Base-by-base conservation (phyloP, 1,140 invertebrate species). In the Pomphorhynchus laevis region DNA sequence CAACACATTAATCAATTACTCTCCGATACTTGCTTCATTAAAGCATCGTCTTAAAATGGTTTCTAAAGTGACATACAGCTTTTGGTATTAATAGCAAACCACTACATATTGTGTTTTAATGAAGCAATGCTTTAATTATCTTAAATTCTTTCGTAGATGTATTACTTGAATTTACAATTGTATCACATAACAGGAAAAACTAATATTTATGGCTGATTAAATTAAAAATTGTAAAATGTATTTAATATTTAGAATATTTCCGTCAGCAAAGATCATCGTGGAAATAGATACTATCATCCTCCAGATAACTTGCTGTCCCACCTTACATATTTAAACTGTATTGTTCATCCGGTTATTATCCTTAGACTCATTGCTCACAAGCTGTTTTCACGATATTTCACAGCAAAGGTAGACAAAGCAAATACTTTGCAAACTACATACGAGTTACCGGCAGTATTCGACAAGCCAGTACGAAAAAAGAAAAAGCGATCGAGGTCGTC, bases 311-410 rank as follows among this genome's bases (percentile, higher is more conserved):
- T 42, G 5, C 6, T 21, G 4, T 42, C 18, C 23, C 38, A 45
- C 40, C 47, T 62, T 31, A 49, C 56, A 3, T 58, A 56, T 39
- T 56, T 65, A 31, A 63, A 65, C 1, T 53, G 61, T 40, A 50
- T 65, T 12, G 53, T 67, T 21, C 63, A 64, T 47, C 66, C 66
- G 0, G 51, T 67, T 4, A 64, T 68, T 12, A 52, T 68, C 8
- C 48, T 68, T 11, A 52, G 66, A 8, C 53, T 68, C 4, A 52
- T 68, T 17, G 57, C 65, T 34, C 66, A 68, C 49, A 57, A 65
- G 34, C 52, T 68, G 16, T 62, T 62, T 46, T 51, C 36, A 18
- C 37, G 31, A 20, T 16, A 38, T 14, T 12, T 34, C 8, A 14
- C n/a, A 27, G 35, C n/a, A 38, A 40, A 16, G 14, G 45, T 16